Conservation (phyloP, 2,797 vertebrate species). For the Myotis findleyi region DNA sequence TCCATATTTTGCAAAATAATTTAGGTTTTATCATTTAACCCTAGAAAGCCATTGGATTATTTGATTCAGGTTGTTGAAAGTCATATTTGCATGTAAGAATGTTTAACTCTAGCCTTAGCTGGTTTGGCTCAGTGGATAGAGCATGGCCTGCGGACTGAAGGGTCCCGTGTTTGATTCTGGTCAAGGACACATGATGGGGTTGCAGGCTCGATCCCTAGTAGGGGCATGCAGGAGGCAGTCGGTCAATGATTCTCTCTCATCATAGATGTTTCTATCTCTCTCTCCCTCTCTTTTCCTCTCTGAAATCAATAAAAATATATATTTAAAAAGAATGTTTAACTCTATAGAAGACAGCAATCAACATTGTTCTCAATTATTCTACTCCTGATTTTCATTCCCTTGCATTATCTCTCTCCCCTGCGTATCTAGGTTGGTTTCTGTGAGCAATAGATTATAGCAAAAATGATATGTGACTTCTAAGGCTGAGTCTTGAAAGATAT, state of each 20-base stretch:
- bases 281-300: too few relatives aligned
- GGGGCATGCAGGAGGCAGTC: too few relatives aligned
- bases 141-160: too few relatives aligned
- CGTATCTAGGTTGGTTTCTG: background rate
- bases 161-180: too few relatives aligned
- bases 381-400: background rate
- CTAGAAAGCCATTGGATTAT: background rate
- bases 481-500: background rate
- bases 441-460: background rate
- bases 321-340: background rate
- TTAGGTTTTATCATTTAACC: background rate
- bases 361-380: background rate
- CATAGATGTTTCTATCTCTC: too few relatives aligned
- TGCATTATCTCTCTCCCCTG: background rate
- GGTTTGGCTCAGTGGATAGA: too few relatives aligned
- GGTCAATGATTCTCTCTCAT: too few relatives aligned
- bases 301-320: background rate
- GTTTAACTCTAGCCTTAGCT: background rate
- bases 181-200: too few relatives aligned
- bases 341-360: background rate
- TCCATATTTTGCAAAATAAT: background rate
- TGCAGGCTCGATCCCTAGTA: too few relatives aligned
- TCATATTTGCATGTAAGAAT: background rate
- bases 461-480: background rate
- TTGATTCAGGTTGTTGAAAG: background rate